A percentile compares a stretch with the other conserved stretches of the same genome.
Conservation (phyloP, 2,888 invertebrate genomes). For the Norana najaformis region DNA sequence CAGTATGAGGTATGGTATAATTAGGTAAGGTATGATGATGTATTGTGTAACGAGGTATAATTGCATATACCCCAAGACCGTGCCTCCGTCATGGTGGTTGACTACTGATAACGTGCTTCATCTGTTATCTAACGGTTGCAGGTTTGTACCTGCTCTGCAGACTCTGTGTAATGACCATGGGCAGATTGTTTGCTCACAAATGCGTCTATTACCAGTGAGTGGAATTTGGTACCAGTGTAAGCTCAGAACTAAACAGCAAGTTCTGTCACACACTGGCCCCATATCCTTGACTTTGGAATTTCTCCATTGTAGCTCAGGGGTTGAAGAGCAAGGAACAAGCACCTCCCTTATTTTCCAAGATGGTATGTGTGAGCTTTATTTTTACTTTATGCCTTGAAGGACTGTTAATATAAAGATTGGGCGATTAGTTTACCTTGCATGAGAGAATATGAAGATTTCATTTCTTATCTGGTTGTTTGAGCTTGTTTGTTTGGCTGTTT, state of each 20-base stretch:
- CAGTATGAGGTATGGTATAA: slow-evolving; percentile 14
- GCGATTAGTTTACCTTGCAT: background rate
- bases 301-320: background rate
- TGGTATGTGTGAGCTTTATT: background rate
- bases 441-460: background rate
- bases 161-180: background rate
- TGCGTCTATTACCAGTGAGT: background rate
- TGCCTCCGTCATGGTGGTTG: too few relatives aligned
- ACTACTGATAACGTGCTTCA: too few relatives aligned
- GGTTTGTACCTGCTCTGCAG: too few relatives aligned
- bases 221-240: background rate
- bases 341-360: background rate
- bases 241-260: background rate
- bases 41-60: background rate
- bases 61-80: background rate
- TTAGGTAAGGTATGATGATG: background rate
- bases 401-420: background rate
- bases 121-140: too few relatives aligned
- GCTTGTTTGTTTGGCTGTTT: background rate
- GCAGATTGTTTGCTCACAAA: background rate
- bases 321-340: background rate
- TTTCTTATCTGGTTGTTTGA: background rate
- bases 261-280: background rate
- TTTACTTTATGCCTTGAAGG: background rate
- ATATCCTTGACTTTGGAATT: background rate